Evolutionary conservation across 2,113 vertebrate species (phyloP).

Genomic region (Trematomus loennbergii): DNA sequence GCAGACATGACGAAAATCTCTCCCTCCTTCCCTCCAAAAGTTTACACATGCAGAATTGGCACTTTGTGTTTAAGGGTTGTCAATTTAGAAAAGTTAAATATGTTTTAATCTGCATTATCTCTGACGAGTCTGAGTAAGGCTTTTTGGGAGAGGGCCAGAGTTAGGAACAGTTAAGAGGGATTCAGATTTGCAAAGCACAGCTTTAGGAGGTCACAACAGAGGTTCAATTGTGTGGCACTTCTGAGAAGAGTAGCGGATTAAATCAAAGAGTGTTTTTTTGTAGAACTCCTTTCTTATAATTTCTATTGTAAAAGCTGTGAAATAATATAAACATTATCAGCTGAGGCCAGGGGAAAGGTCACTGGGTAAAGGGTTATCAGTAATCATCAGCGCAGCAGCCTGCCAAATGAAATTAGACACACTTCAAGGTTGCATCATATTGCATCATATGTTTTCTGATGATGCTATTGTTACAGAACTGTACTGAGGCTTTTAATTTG

Average conservation of each 20-base stretch:
- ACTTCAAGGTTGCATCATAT: constrained; percentile 1
- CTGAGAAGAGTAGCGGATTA: constrained; percentile 54
- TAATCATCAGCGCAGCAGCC: background rate
- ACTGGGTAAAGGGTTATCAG: constrained; percentile 39
- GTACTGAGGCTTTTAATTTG: background rate
- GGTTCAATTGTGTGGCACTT: constrained; percentile 50
- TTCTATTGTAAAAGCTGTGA: constrained; percentile 39
- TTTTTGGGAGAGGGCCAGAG: constrained; percentile 40
- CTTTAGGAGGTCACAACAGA: constrained; percentile 71
- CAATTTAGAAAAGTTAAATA: background rate
- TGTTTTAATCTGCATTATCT: constrained; percentile 5
- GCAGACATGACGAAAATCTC: background rate
- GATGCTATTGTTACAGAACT: background rate
- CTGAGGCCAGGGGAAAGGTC: constrained; percentile 31
- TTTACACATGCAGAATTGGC: constrained; percentile 3
- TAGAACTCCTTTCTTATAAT: constrained; percentile 23
- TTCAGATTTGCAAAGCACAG: constrained; percentile 51
- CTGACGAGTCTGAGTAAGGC: background rate
- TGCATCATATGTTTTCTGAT: background rate
- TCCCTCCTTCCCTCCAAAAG: background rate
- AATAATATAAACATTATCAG: constrained; percentile 40
- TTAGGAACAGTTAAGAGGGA: constrained; percentile 61
- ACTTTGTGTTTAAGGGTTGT: background rate
- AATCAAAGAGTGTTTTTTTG: constrained; percentile 24
- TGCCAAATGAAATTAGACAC: constrained; percentile 18